Percentiles rank a stretch among this genome's conserved stretches.
Conservation (phyloP, 2,888 invertebrate genomes). For the Andrena trimmerana region DNA sequence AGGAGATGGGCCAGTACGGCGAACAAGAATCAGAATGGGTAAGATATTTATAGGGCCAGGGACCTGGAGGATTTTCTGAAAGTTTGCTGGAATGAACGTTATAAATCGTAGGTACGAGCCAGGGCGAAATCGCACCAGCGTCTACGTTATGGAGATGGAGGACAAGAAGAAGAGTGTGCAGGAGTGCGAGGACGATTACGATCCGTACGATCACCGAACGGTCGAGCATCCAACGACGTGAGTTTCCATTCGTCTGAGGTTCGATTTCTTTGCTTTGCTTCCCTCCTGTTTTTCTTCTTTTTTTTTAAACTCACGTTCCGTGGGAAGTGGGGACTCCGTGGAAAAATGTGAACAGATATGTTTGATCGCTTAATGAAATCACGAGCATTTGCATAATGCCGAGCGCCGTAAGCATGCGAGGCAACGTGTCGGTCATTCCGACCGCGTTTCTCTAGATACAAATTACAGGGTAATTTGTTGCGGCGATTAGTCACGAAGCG, state of each 20-base stretch:
- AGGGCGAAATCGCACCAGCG: conserved; percentile 71
- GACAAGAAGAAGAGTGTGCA: conserved; percentile 82
- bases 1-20: conserved; percentile 66
- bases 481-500: conserved; percentile 54
- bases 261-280: background rate
- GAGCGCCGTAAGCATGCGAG: conserved; percentile 34
- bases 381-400: conserved; percentile 47
- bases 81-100: background rate
- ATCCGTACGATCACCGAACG: conserved; percentile 89
- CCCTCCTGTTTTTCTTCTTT: background rate
- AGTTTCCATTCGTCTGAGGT: conserved; percentile 83
- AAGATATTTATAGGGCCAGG: conserved; percentile 2
- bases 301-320: background rate
- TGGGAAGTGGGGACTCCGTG: background rate
- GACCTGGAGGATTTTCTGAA: no score
- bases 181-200: conserved; percentile 86
- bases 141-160: conserved; percentile 86
- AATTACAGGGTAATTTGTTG: conserved; percentile 51
- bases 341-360: conserved; percentile 28
- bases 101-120: conserved; percentile 67
- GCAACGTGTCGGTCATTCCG: conserved; percentile 48
- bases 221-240: conserved; percentile 91
- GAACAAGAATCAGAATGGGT: conserved; percentile 61
- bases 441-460: conserved; percentile 38
- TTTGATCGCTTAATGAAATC: conserved; percentile 27